Evolutionary conservation across 1,140 invertebrate genomes (phyloP).

Genomic region (Sitobion miscanthi): DNA sequence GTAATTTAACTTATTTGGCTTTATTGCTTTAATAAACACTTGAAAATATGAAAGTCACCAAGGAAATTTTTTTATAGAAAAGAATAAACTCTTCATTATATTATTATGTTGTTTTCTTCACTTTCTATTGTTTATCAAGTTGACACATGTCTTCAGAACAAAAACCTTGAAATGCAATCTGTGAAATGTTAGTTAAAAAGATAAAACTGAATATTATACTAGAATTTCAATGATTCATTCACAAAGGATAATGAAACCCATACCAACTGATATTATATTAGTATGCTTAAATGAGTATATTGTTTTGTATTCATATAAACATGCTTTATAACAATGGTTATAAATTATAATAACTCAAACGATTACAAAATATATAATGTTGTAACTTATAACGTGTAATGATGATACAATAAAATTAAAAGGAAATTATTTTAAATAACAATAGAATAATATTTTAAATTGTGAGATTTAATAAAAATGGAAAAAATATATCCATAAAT

Average conservation of each 20-base stretch:
- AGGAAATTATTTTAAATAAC: neutral
- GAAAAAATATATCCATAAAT: neutral
- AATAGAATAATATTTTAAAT: neutral
- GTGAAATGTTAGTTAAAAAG: slow-evolving; percentile 33
- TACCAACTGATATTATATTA: neutral
- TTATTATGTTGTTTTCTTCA: slow-evolving; percentile 23
- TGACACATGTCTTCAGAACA: slow-evolving; percentile 35
- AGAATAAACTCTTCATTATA: slow-evolving; percentile 21
- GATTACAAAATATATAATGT: neutral
- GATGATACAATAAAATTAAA: neutral
- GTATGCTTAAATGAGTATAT: neutral
- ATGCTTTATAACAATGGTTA: neutral
- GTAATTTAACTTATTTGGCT: slow-evolving; percentile 16
- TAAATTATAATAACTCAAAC: neutral
- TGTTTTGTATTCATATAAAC: neutral
- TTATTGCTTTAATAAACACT: neutral
- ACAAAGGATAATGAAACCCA: neutral
- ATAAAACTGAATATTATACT: slow-evolving; percentile 13
- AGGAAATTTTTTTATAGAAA: slow-evolving; percentile 37
- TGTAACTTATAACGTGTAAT: neutral
- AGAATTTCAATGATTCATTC: slow-evolving; percentile 39
- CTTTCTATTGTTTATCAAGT: slow-evolving; percentile 29
- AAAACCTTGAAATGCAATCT: slow-evolving; percentile 50
- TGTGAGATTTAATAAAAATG: neutral
- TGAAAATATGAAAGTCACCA: slow-evolving; percentile 22